These are phyloP conservation scores for Cynaeus angustus DNA, from an alignment of 2,888 invertebrate species.

Conservation along the genomic window DNA sequence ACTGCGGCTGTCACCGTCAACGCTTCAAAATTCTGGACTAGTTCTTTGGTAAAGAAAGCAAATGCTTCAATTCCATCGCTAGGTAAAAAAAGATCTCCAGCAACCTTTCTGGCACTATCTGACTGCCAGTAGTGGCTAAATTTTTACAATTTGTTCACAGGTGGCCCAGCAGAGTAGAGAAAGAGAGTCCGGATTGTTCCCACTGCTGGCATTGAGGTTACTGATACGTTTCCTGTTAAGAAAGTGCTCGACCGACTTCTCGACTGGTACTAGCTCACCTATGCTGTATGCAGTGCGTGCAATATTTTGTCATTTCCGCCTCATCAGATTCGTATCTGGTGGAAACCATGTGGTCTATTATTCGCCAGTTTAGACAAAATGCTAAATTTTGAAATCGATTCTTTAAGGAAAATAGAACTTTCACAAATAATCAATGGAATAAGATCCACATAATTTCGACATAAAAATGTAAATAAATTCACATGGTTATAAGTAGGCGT, in stretches of 20 bases:
- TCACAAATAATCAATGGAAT: no score
- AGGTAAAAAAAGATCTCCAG: background rate
- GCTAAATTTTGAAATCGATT: no score
- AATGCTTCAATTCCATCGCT: background rate
- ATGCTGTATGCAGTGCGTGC: conserved; percentile 7
- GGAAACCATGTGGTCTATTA: no score
- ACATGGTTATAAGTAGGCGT: no score
- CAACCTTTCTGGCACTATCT: no score
- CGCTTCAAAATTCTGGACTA: conserved; percentile 11
- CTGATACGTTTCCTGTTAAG: conserved; percentile 50
- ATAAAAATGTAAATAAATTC: no score
- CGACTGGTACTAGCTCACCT: conserved; percentile 30
- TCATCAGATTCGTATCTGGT: conserved; percentile 43
- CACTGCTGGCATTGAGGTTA: conserved; percentile 51
- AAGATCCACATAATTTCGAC: no score
- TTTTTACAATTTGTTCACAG: conserved; percentile 17
- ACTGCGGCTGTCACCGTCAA: conserved; percentile 46
- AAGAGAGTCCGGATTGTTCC: conserved; percentile 44
- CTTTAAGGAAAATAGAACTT: no score
- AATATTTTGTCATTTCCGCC: conserved; percentile 42
- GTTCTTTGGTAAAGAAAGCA: background rate
- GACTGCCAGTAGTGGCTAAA: conserved; percentile 7
- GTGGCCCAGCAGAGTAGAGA: conserved; percentile 38
- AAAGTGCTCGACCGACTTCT: conserved; percentile 49
- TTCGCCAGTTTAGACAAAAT: no score